Evolutionary conservation across 2,113 vertebrate genomes (phyloP).

Genomic region (Charadrius vociferus): DNA sequence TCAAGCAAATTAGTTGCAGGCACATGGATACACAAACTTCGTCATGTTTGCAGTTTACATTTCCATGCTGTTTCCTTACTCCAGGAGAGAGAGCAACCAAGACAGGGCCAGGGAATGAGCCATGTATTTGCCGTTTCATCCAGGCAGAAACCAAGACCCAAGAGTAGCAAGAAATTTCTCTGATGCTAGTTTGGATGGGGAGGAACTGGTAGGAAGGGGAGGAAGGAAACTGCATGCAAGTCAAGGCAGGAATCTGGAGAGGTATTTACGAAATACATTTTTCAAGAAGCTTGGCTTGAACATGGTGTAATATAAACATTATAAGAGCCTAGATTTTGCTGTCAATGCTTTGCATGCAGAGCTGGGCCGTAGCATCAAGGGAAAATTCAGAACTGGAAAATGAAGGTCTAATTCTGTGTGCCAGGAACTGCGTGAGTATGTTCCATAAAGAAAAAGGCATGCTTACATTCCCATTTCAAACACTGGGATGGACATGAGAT

Average conservation of each 20-base stretch:
- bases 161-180: not conserved
- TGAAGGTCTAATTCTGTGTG: not conserved
- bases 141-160: not conserved
- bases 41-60: not conserved
- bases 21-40: not conserved
- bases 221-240: constrained; percentile 18
- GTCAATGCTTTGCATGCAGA: not conserved
- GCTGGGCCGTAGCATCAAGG: not conserved
- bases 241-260: constrained; percentile 11
- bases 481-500: not conserved
- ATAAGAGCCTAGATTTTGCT: not conserved
- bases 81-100: not conserved
- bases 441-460: not conserved
- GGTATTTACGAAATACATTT: constrained; percentile 22
- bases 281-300: constrained; percentile 1
- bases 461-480: not conserved
- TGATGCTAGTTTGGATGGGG: not conserved
- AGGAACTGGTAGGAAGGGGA: not conserved
- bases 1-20: not conserved
- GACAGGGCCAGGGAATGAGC: not conserved
- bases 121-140: not conserved
- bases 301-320: not conserved
- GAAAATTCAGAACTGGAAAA: not conserved
- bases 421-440: not conserved
- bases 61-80: not conserved